Conservation (phyloP, 2,797 vertebrate species). For the Centropyge bicolor region DNA sequence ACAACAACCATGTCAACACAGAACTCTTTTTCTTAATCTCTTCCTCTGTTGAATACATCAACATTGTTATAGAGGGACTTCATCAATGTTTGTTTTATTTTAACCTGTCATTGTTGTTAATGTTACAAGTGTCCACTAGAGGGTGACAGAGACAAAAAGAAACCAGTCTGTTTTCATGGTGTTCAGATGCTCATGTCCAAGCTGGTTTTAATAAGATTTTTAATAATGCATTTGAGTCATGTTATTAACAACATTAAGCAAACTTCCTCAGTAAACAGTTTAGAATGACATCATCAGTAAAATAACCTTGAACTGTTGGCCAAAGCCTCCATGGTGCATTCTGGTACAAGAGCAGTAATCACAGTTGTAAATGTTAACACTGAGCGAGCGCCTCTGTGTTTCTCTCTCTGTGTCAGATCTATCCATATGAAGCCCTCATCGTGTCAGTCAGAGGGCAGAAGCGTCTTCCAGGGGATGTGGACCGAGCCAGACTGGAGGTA, state of each 20-base stretch:
- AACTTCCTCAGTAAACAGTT: not conserved
- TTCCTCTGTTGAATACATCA: not conserved
- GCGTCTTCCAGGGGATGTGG: slow-evolving; percentile 92
- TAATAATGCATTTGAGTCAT: not conserved
- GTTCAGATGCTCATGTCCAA: not conserved
- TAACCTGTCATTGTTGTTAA: not conserved
- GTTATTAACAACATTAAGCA: not conserved
- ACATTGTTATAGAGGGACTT: not conserved
- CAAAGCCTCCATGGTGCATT: not conserved
- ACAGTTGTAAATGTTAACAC: not conserved
- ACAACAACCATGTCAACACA: no score
- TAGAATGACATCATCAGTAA: not conserved
- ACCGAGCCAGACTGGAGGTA: slow-evolving; percentile 95
- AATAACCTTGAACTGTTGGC: not conserved
- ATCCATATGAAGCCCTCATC: slow-evolving; percentile 92
- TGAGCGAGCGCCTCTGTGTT: not conserved
- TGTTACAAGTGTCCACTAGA: slow-evolving; percentile 13
- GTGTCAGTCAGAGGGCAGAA: slow-evolving; percentile 94
- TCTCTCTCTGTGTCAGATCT: slow-evolving; percentile 85
- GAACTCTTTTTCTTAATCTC: no score
- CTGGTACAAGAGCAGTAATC: not conserved
- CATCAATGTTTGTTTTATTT: not conserved
- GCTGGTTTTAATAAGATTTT: not conserved
- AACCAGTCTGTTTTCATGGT: not conserved
- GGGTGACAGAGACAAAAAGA: not conserved